phyloP scores from a whole-genome alignment of 2,113 vertebrate species.

The Ranitomeya variabilis region DNA sequence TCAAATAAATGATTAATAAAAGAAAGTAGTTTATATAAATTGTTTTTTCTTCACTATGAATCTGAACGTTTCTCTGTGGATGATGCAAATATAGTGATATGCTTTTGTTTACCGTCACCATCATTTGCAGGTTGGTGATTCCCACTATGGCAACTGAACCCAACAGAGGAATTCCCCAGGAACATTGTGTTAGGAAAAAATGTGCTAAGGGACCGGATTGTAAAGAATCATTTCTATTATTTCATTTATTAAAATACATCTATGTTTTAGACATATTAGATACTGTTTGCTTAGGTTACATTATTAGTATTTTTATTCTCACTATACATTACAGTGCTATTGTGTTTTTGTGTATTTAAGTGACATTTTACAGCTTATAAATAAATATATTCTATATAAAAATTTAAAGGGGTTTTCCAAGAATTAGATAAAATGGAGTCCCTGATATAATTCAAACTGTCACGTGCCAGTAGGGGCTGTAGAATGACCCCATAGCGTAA shows the following conservation, averaged over 20 bases:
- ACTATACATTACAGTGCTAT: no score
- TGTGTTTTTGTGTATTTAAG: no score
- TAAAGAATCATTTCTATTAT: neutral
- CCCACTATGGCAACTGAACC: constrained; percentile 49
- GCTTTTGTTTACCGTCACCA: constrained; percentile 42
- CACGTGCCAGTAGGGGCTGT: no score
- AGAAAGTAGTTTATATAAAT: neutral
- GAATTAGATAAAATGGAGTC: no score
- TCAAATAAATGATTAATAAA: neutral
- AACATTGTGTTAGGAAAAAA: constrained; percentile 11
- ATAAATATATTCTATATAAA: no score
- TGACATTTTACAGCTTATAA: no score
- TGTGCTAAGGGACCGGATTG: neutral
- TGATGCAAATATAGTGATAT: constrained; percentile 14
- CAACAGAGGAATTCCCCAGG: constrained; percentile 14
- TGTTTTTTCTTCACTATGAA: neutral
- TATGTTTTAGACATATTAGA: no score
- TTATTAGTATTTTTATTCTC: no score
- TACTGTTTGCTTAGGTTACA: no score
- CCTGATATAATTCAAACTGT: no score
- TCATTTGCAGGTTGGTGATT: constrained; percentile 45
- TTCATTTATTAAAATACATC: neutral
- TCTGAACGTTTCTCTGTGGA: constrained; percentile 14
- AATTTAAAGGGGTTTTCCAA: no score
- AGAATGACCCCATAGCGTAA: no score